Percentiles rank a stretch among this genome's conserved stretches.
Conservation (phyloP, 2,113 vertebrate genomes). For the Ivindomyrus marchei region DNA sequence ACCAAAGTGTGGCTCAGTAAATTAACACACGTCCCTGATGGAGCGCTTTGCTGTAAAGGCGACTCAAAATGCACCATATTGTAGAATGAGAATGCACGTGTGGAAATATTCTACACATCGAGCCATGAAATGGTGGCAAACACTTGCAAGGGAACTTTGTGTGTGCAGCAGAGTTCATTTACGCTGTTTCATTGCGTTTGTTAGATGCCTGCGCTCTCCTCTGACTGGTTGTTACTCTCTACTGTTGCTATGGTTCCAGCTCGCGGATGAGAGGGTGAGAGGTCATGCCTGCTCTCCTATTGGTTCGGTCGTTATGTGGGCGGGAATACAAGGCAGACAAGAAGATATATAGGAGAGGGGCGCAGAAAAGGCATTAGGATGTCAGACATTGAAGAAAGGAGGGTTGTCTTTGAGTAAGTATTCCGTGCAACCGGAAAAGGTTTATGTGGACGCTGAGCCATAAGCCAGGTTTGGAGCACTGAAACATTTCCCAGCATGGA, state of each 20-base stretch:
- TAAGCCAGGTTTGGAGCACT: neutral
- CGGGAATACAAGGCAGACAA: neutral
- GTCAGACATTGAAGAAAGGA: neutral
- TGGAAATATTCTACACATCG: neutral
- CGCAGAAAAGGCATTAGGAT: neutral
- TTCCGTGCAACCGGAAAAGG: neutral
- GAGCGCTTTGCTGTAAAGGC: neutral
- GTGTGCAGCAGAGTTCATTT: neutral
- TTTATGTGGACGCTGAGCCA: neutral
- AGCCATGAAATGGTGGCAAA: neutral
- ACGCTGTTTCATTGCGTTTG: slow-evolving; percentile 12
- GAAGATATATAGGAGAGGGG: neutral
- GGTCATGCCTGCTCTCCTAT: neutral
- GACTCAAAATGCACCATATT: neutral
- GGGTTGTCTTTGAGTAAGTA: neutral
- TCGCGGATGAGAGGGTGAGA: neutral
- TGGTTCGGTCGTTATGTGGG: neutral
- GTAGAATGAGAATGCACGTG: neutral
- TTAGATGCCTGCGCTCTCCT: neutral
- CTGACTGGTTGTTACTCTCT: slow-evolving; percentile 8
- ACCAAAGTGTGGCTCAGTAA: neutral
- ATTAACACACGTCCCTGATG: neutral
- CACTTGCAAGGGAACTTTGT: neutral
- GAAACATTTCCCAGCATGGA: neutral
- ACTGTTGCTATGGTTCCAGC: slow-evolving; percentile 25